These are phyloP conservation scores for Nothobranchius kuhntae DNA, from an alignment of 2,113 vertebrate species.

Conservation along the genomic window DNA sequence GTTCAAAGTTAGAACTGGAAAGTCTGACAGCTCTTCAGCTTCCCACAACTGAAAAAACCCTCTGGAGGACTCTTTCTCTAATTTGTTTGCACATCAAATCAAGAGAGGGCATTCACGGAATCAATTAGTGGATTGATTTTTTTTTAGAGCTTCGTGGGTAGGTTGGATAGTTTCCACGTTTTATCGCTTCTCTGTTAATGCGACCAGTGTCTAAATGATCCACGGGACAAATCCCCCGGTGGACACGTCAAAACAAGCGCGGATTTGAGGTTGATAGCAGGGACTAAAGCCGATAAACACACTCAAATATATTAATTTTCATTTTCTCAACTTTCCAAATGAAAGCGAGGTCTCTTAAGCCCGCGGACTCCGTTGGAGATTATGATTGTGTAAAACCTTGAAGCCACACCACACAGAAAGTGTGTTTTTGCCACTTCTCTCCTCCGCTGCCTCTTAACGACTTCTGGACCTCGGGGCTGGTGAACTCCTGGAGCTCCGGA, in stretches of 20 bases:
- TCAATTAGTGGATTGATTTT: slow-evolving; percentile 62
- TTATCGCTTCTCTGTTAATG: slow-evolving; percentile 42
- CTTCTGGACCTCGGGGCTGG: slow-evolving; percentile 35
- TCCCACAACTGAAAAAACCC: slow-evolving; percentile 4
- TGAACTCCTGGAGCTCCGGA: slow-evolving; percentile 34
- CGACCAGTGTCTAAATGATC: slow-evolving; percentile 49
- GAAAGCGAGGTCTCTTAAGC: slow-evolving; percentile 47
- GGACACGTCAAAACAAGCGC: slow-evolving; percentile 58
- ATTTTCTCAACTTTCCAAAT: slow-evolving; percentile 47
- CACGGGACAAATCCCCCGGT: slow-evolving; percentile 56
- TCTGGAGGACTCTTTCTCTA: slow-evolving; percentile 1
- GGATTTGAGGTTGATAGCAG: slow-evolving; percentile 58
- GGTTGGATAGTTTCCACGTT: slow-evolving; percentile 39
- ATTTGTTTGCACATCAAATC: slow-evolving; percentile 26
- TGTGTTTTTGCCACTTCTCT: neutral
- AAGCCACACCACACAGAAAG: slow-evolving; percentile 24
- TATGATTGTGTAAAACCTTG: slow-evolving; percentile 9
- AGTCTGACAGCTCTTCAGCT: slow-evolving; percentile 1
- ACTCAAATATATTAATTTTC: slow-evolving; percentile 65
- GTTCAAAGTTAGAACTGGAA: slow-evolving; percentile 24
- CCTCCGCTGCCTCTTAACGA: slow-evolving; percentile 16
- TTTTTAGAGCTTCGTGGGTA: slow-evolving; percentile 8
- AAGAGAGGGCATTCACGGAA: slow-evolving; percentile 12
- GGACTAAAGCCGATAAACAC: slow-evolving; percentile 67
- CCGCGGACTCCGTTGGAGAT: slow-evolving; percentile 26